phyloP scores from a whole-genome alignment of 2,797 vertebrate genomes.

The Onychomys arenicola region DNA sequence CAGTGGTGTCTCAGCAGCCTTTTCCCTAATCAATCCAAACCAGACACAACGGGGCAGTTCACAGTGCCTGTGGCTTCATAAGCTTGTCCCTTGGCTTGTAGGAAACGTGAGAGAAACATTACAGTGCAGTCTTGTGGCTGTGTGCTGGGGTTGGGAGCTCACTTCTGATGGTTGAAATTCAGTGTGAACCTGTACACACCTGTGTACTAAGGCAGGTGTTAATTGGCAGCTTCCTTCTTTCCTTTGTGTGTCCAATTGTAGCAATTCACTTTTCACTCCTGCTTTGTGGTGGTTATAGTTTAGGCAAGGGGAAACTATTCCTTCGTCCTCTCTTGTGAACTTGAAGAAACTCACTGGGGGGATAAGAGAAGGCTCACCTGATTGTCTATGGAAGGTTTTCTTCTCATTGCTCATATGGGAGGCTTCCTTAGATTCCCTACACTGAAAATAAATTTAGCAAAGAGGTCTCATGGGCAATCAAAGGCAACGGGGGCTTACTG shows the following conservation, averaged over 20 bases:
- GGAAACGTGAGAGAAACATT: neutral
- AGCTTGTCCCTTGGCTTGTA: neutral
- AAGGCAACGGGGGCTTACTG: conserved; percentile 32
- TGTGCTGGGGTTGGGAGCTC: neutral
- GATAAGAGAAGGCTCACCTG: conserved; percentile 40
- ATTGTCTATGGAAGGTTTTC: conserved; percentile 52
- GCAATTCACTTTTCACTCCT: neutral
- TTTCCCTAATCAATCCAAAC: neutral
- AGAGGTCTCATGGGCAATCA: conserved; percentile 45
- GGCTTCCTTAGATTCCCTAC: conserved; percentile 66
- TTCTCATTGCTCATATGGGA: neutral
- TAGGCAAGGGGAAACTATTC: conserved; percentile 46
- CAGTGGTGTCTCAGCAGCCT: neutral
- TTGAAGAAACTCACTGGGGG: conserved; percentile 53
- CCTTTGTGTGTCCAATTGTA: conserved; percentile 8
- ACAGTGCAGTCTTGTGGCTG: neutral
- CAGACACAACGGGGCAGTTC: neutral
- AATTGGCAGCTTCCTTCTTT: neutral
- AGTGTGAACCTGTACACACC: neutral
- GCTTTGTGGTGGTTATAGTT: neutral
- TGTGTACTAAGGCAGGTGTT: neutral
- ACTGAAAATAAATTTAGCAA: conserved; percentile 74
- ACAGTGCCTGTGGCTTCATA: neutral
- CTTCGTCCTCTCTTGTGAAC: conserved; percentile 39
- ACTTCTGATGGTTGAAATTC: neutral